Evolutionary conservation across 2,113 vertebrate genomes (phyloP), one percentile per base, ranked within the genome.

Genomic region (Chaetodon auriga): DNA sequence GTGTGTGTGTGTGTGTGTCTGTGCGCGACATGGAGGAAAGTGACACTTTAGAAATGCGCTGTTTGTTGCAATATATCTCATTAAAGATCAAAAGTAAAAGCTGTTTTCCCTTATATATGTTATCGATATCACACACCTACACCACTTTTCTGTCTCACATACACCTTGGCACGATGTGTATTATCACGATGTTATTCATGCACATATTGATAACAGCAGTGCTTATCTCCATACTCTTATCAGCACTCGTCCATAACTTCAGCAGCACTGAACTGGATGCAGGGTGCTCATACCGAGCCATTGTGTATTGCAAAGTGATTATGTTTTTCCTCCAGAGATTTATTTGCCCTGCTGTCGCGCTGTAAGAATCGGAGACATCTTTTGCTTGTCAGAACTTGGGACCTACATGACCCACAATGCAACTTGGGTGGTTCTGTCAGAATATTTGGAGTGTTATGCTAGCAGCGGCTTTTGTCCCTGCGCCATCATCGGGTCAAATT

Each of bases 41-140:
- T 80, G 76, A 5, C 23, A 70, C 72, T 80, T 41, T 54, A 61
- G 15, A 9, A 36, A 8, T 14, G 15, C 30, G 19, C 30, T 36
- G 45, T 75, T 73, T 80, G 62, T 80, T 64, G 54, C 75, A 19
- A 54, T 79, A n/a, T 49, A 30, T 49, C 68, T 72, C 73, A 69
- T 82, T 78, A 81, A 72, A 46, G 35, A 72, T 19, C 1, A 35
- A 77, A 58, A 76, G 62, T 62, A 38, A 30, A 30, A 30, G 30
- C 30, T 30, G 30, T 3, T 30, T 9, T 7, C 41, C 1, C 41
- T 6, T 41, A 9, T 9, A 7, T 6, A 6, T 41, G 1, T 46
- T 46, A 11, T 46, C 45, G 3, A 30, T 30, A 30, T 30, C 30
- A 30, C n/a, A n/a, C 30, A 30, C 30, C 30, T 30, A 30, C 30